Conservation (phyloP, 2,888 invertebrate species). For the Lumbricus terrestris region DNA sequence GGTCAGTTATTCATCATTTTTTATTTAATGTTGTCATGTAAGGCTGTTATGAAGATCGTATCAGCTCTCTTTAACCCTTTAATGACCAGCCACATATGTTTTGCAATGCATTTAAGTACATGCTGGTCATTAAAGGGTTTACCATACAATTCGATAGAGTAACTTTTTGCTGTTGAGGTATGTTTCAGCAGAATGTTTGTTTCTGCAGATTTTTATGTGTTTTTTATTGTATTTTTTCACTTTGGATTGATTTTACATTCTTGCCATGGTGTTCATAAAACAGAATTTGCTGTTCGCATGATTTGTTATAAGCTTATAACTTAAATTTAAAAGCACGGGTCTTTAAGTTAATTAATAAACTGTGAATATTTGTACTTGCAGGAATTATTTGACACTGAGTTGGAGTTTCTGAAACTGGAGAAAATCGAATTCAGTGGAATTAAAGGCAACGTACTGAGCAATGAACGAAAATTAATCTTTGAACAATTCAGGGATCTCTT, state of each 20-base stretch:
- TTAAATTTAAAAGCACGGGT: neutral
- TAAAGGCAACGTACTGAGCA: conserved; percentile 60
- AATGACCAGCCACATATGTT: too few relatives aligned
- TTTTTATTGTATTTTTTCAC: neutral
- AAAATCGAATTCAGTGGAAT: conserved; percentile 86
- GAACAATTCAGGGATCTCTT: conserved; percentile 59
- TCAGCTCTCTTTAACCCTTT: neutral
- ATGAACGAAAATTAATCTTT: conserved; percentile 55
- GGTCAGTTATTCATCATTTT: neutral
- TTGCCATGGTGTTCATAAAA: neutral
- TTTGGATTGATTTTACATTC: neutral
- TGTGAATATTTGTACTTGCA: conserved; percentile 52
- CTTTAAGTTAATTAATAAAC: neutral
- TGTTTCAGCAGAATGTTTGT: neutral
- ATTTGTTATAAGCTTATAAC: neutral
- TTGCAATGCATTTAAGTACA: too few relatives aligned
- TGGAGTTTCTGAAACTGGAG: conserved; percentile 90
- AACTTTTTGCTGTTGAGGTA: neutral
- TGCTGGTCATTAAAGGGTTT: too few relatives aligned
- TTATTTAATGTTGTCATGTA: neutral
- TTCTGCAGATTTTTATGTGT: neutral
- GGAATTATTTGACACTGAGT: conserved; percentile 86
- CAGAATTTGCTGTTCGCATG: neutral
- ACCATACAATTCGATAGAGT: neutral
- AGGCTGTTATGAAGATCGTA: too few relatives aligned